Conservation (phyloP, 1,140 invertebrate species). For the Berghia stephanieae region DNA sequence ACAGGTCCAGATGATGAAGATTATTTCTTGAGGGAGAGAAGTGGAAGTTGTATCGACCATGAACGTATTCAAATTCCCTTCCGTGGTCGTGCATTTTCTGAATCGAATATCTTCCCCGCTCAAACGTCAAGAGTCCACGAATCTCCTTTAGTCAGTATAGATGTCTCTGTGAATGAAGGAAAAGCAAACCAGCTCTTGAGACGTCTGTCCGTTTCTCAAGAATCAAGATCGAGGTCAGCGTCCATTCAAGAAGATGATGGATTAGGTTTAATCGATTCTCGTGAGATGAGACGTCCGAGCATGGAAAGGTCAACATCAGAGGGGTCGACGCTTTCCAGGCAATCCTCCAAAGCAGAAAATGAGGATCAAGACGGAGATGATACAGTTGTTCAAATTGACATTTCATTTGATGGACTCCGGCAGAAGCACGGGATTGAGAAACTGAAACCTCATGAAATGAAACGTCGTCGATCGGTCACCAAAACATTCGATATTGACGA, state of each 20-base stretch:
- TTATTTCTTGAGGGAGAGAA: too few relatives aligned
- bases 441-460: slow-evolving; percentile 14
- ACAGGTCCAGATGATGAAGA: too few relatives aligned
- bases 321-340: too few relatives aligned
- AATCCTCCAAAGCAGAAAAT: background rate
- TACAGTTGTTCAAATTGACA: slow-evolving; percentile 29
- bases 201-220: background rate
- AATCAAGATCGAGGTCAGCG: slow-evolving; percentile 22
- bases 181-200: slow-evolving; percentile 20
- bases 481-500: slow-evolving; percentile 16
- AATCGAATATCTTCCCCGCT: too few relatives aligned
- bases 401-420: slow-evolving; percentile 28
- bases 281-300: too few relatives aligned
- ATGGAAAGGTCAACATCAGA: too few relatives aligned
- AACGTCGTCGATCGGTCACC: slow-evolving; percentile 24
- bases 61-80: too few relatives aligned
- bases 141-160: slow-evolving; percentile 17
- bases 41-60: too few relatives aligned
- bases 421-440: background rate
- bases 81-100: too few relatives aligned
- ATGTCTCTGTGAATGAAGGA: slow-evolving; percentile 25
- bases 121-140: background rate
- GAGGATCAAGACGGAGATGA: slow-evolving; percentile 18
- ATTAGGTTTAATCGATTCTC: too few relatives aligned
- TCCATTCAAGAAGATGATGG: slow-evolving; percentile 8